Percentiles rank a stretch among this genome's conserved stretches.
These are phyloP conservation scores for Austrofundulus limnaeus DNA, from an alignment of 2,113 vertebrate species.

Conservation along the genomic window DNA sequence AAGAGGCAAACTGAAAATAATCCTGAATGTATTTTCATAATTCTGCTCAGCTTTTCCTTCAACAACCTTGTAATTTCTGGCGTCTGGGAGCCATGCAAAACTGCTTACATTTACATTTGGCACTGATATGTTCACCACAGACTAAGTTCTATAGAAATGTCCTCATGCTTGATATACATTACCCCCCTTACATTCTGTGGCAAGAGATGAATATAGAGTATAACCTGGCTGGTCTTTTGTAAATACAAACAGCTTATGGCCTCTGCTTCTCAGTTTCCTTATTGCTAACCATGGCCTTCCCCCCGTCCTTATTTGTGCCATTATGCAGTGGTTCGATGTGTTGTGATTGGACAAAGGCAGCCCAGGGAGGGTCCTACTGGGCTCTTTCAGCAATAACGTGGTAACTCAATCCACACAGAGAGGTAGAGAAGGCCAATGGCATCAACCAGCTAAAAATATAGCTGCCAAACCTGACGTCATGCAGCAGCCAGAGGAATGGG, in stretches of 20 bases:
- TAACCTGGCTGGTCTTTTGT: constrained; percentile 20
- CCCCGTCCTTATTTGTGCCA: constrained; percentile 25
- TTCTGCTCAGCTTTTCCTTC: constrained; percentile 53
- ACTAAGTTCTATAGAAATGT: constrained; percentile 46
- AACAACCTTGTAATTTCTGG: constrained; percentile 66
- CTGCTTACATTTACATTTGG: constrained; percentile 51
- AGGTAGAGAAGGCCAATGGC: constrained; percentile 62
- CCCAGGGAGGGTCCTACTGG: constrained; percentile 51
- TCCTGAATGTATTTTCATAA: constrained; percentile 62
- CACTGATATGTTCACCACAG: constrained; percentile 46
- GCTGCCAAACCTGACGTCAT: constrained; percentile 81
- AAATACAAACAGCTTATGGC: constrained; percentile 11
- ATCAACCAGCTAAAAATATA: constrained; percentile 78
- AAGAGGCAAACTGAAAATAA: constrained; percentile 59
- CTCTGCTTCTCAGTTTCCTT: constrained; percentile 18
- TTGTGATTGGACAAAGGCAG: constrained; percentile 47
- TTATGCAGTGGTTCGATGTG: constrained; percentile 50
- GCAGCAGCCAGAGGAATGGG: constrained; percentile 55
- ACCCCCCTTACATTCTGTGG: constrained; percentile 39
- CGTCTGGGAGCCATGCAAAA: constrained; percentile 47
- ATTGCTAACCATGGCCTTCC: constrained; percentile 26
- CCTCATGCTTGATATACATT: constrained; percentile 32
- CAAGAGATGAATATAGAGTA: constrained; percentile 26
- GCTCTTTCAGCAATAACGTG: constrained; percentile 61
- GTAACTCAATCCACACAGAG: constrained; percentile 77